Evolutionary conservation across 92 coral and sea anemone genomes (phyloP).

Genomic region (Porites divaricata): DNA sequence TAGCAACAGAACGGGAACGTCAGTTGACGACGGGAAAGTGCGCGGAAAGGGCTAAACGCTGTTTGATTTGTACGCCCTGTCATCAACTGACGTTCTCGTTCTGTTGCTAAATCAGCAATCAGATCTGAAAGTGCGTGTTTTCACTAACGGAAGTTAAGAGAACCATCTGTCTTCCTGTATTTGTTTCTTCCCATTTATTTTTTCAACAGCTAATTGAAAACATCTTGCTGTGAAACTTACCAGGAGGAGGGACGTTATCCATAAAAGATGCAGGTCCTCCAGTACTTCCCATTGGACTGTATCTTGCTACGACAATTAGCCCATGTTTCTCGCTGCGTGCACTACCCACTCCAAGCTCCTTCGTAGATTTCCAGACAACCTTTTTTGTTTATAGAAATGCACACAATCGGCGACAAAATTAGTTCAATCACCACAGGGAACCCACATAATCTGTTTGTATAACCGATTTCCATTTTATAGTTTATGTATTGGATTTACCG

Average conservation of each 20-base stretch:
- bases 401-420: not conserved
- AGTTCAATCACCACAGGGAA: not conserved
- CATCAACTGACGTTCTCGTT: too few relatives aligned
- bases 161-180: too few relatives aligned
- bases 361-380: constrained; percentile 61
- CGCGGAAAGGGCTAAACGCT: too few relatives aligned
- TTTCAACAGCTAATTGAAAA: not conserved
- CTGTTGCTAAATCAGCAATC: too few relatives aligned
- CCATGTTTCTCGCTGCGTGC: constrained; percentile 56
- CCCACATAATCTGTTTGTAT: too few relatives aligned
- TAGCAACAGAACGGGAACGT: too few relatives aligned
- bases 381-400: not conserved
- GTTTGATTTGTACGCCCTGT: too few relatives aligned
- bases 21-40: too few relatives aligned
- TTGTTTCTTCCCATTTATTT: not conserved
- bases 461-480: too few relatives aligned
- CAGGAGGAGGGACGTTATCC: constrained; percentile 42
- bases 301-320: constrained; percentile 55
- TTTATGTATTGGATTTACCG: too few relatives aligned
- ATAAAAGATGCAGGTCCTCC: constrained; percentile 38
- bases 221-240: constrained; percentile 10
- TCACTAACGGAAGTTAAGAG: too few relatives aligned
- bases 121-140: too few relatives aligned
- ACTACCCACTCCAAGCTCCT: constrained; percentile 56
- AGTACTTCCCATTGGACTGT: constrained; percentile 57